phyloP scores from a whole-genome alignment of 2,888 invertebrate species.

The Dusona sp. region DNA sequence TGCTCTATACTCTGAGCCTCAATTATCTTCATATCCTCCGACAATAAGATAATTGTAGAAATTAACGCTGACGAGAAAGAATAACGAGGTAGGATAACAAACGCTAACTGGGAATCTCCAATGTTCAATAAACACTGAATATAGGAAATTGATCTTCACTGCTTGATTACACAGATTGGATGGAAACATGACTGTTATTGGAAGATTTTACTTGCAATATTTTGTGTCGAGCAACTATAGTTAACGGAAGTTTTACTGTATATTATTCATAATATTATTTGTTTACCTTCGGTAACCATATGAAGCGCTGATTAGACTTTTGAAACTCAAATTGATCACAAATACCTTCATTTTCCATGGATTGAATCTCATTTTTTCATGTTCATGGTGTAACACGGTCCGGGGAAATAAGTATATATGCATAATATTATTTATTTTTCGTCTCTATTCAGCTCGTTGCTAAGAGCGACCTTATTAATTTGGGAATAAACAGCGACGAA shows the following conservation, averaged over 20 bases:
- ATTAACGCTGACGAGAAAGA: neutral
- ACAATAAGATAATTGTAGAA: neutral
- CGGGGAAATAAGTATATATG: neutral
- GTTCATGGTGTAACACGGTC: neutral
- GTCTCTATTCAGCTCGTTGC: neutral
- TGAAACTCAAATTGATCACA: neutral
- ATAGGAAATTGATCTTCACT: neutral
- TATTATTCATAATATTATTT: neutral
- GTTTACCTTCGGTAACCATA: neutral
- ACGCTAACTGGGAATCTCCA: neutral
- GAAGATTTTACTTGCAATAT: neutral
- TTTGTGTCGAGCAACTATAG: neutral
- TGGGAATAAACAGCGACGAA: neutral
- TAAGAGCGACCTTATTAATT: neutral
- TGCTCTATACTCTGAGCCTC: neutral
- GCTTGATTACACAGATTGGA: neutral
- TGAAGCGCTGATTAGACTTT: neutral
- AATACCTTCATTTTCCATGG: neutral
- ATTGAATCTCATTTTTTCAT: neutral
- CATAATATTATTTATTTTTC: neutral
- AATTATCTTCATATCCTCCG: neutral
- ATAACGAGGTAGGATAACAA: neutral
- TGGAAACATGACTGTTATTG: neutral
- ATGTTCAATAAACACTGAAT: neutral
- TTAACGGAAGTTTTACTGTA: neutral